These are phyloP conservation scores for Chrysochloris asiatica DNA, from an alignment of 2,113 vertebrate species.

Conservation along the genomic window DNA sequence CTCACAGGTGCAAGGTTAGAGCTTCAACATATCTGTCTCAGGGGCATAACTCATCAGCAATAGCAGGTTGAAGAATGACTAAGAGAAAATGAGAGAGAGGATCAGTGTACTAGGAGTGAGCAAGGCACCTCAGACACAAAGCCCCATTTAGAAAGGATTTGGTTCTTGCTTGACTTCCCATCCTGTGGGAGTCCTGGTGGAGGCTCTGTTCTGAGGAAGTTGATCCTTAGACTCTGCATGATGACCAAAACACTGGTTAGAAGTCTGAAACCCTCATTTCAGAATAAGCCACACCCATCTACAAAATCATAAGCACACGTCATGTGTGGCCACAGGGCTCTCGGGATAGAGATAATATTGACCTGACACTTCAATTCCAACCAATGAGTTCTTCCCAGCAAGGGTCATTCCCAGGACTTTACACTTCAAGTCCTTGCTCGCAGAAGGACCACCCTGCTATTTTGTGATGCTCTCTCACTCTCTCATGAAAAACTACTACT, in stretches of 20 bases:
- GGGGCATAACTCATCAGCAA: not conserved
- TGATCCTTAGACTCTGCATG: not conserved
- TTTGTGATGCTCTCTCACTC: no score
- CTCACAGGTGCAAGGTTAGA: not conserved
- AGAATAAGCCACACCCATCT: not conserved
- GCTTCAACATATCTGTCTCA: not conserved
- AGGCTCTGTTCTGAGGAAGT: not conserved
- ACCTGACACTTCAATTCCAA: no score
- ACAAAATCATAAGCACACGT: not conserved
- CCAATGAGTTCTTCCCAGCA: fast-evolving
- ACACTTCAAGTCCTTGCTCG: not conserved
- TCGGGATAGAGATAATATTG: fast-evolving
- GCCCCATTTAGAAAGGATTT: not conserved
- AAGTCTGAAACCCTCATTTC: not conserved
- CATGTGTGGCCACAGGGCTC: fast-evolving
- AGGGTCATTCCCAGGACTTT: not conserved
- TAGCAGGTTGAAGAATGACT: fast-evolving
- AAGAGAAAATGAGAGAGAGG: no score
- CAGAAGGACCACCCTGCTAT: no score
- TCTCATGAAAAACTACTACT: not conserved
- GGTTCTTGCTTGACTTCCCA: no score
- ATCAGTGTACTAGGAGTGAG: fast-evolving
- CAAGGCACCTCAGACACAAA: fast-evolving
- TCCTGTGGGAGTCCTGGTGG: not conserved
- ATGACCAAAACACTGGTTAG: not conserved